These are phyloP conservation scores for Xylota segnis DNA, from an alignment of 2,888 invertebrate genomes.

Conservation along the genomic window DNA sequence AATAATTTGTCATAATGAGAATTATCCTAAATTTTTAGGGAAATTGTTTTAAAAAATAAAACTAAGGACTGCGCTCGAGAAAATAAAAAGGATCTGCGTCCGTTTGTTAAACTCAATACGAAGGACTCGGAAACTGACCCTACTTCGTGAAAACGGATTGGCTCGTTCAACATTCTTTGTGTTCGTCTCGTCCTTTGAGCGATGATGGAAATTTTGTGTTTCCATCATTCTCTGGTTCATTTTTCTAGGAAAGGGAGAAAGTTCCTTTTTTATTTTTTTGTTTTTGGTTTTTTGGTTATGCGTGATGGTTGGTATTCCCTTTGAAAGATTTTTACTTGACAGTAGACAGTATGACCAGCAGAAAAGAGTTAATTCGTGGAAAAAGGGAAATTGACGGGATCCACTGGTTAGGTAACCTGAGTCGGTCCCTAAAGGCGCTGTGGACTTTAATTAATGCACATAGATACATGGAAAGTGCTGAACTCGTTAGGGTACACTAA, in stretches of 20 bases:
- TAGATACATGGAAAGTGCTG: too few species aligned
- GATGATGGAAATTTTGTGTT: slow-evolving; percentile 48
- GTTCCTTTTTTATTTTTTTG: background rate
- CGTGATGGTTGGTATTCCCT: background rate
- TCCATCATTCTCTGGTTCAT: slow-evolving; percentile 33
- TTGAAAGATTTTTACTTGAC: background rate
- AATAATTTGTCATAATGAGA: slow-evolving; percentile 60
- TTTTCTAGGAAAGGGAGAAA: background rate
- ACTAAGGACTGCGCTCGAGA: slow-evolving; percentile 11
- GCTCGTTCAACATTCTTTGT: slow-evolving; percentile 33
- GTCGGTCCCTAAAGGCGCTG: too few species aligned
- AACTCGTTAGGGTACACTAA: too few species aligned
- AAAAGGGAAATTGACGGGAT: background rate
- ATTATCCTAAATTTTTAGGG: slow-evolving; percentile 50
- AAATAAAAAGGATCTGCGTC: slow-evolving; percentile 22
- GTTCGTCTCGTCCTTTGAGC: slow-evolving; percentile 25
- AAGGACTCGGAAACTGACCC: slow-evolving; percentile 30
- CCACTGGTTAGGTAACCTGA: too few species aligned
- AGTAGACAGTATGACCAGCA: background rate
- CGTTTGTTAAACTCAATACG: slow-evolving; percentile 51
- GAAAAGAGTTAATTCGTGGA: background rate
- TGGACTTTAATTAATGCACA: too few species aligned
- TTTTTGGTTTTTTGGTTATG: background rate
- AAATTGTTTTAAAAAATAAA: slow-evolving; percentile 47
- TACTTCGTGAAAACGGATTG: slow-evolving; percentile 3